Evolutionary conservation across 2,113 vertebrate species (phyloP), one percentile per base, ranked within the genome.

Genomic region (Psammodynastes pulverulentus): DNA sequence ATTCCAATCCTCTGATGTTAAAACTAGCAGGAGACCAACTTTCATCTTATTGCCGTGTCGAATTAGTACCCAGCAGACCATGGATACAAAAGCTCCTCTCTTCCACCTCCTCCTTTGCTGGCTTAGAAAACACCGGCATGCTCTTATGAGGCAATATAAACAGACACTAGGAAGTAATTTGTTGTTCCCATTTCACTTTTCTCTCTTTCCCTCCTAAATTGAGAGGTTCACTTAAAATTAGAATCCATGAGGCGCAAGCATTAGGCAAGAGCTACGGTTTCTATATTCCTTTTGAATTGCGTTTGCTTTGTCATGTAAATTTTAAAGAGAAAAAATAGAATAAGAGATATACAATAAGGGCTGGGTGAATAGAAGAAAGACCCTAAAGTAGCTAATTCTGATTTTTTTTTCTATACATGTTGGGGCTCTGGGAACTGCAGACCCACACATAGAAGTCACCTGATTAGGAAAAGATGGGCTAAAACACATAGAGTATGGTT

Each of bases 1-100:
- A 98, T 98, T 98, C 98, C 97, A 88, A 97, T 97, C 97, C 96
- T 95, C 95, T 97, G 98, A 98, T 97, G 97, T 96, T 96, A 97
- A 97, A 97, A 96, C 96, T 97, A 96, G 97, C 96, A 96, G 91
- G 95, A 96, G 96, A 94, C 94, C 95, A 96, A 95, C 96, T 97
- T 98, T 97, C 95, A 97, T 97, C 96, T 97, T 96, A 94, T 94
- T 94, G 96, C 97, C 95, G 89, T 94, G 95, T 97, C 97, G 97
- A 96, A 97, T 98, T 97, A 98, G 94, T 97, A 96, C 97, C 96
- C 96, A 95, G 94, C 92, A 93, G 94, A 97, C 95, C 96, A 95
- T 92, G 90, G 91, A 96, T 94, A 96, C 95, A 95, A 94, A 95
- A 91, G 89, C 88, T 52, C 51, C 26, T 79, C 91, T 72, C 91